Percentiles rank a stretch among this genome's conserved stretches.
Conservation (phyloP, 92 coral and sea anemone genomes). For the Epizoanthus rinbou region DNA sequence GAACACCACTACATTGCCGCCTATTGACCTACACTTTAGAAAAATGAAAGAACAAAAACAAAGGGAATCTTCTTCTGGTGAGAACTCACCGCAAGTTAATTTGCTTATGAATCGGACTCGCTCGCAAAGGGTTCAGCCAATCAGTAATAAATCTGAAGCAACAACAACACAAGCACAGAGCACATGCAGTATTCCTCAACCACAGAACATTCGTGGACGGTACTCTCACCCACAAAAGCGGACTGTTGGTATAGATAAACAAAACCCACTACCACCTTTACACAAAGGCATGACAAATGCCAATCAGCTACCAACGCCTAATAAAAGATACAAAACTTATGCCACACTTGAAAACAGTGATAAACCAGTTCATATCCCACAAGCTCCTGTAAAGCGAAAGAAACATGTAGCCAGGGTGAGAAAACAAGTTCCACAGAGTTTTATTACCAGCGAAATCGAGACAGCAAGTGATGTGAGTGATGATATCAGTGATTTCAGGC, state of each 20-base stretch:
- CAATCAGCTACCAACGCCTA: conserved; percentile 80
- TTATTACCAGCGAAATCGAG: conserved; percentile 8
- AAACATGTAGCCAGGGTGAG: conserved; percentile 11
- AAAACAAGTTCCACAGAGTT: neutral
- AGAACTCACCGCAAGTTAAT: neutral
- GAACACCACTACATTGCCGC: conserved; percentile 78
- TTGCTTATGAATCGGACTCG: conserved; percentile 14
- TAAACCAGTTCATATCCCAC: conserved; percentile 19
- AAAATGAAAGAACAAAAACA: conserved; percentile 70
- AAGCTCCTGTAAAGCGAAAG: conserved; percentile 45
- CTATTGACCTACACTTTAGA: conserved; percentile 81
- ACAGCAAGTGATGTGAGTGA: conserved; percentile 47
- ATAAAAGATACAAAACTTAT: conserved; percentile 79
- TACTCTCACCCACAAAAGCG: conserved; percentile 58
- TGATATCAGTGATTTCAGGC: conserved; percentile 48
- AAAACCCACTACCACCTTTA: conserved; percentile 81
- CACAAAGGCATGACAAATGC: conserved; percentile 44
- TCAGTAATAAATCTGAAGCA: conserved; percentile 31
- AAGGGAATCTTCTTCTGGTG: conserved; percentile 23
- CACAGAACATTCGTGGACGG: conserved; percentile 18
- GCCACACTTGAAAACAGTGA: conserved; percentile 48
- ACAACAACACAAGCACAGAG: neutral
- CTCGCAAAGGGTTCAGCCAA: neutral
- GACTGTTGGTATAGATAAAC: conserved; percentile 78
- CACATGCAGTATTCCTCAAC: neutral